Evolutionary conservation across 2,113 vertebrate genomes (phyloP).

Genomic region (Scomber scombrus): DNA sequence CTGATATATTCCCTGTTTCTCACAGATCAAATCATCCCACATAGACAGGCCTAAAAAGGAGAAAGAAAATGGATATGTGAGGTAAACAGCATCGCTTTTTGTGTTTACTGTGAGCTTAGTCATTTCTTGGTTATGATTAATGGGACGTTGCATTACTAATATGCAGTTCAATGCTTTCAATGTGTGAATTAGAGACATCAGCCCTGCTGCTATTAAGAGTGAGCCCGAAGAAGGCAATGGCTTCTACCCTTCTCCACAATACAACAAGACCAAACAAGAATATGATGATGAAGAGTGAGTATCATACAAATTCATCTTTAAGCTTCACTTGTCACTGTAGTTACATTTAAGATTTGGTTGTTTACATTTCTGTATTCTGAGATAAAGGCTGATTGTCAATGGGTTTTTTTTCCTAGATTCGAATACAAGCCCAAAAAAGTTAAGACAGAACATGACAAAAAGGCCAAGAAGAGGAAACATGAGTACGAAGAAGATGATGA

Average conservation of each 20-base stretch:
- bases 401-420: slow-evolving; percentile 79
- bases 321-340: background rate
- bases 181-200: slow-evolving; percentile 69
- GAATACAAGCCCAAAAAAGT: slow-evolving; percentile 99
- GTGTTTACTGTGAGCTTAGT: background rate
- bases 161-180: slow-evolving; percentile 23
- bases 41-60: slow-evolving; percentile 92
- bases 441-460: slow-evolving; percentile 95
- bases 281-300: slow-evolving; percentile 92
- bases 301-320: slow-evolving; percentile 3
- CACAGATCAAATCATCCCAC: slow-evolving; percentile 87
- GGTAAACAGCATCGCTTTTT: slow-evolving; percentile 80
- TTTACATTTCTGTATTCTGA: background rate
- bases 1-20: slow-evolving; percentile 40
- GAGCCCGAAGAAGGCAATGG: slow-evolving; percentile 91
- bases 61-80: slow-evolving; percentile 95
- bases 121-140: background rate
- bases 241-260: slow-evolving; percentile 87
- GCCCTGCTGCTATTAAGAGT: slow-evolving; percentile 90
- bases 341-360: background rate
- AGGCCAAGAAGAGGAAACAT: slow-evolving; percentile 93
- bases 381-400: background rate
- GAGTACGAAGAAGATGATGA: slow-evolving; percentile 86
- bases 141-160: slow-evolving; percentile 9
- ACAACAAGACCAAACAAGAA: slow-evolving; percentile 91